phyloP scores from a whole-genome alignment of 2,888 invertebrate genomes.

The Campoletis raptor region DNA sequence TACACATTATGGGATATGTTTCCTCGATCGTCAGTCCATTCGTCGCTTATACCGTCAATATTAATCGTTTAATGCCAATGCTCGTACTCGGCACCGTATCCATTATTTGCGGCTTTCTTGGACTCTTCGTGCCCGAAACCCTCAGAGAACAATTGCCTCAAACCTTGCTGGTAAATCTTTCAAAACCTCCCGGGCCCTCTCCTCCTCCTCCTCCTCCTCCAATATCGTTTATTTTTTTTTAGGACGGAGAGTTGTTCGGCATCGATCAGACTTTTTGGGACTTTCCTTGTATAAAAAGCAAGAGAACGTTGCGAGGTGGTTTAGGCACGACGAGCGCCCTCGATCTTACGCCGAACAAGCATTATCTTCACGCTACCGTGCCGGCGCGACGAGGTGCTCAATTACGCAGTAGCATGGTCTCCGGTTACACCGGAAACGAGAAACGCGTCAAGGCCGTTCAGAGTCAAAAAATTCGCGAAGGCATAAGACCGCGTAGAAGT shows the following conservation, averaged over 20 bases:
- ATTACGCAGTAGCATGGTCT: conserved; percentile 86
- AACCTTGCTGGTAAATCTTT: conserved; percentile 86
- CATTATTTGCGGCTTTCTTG: conserved; percentile 89
- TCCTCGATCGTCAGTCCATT: conserved; percentile 92
- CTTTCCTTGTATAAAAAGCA: conserved; percentile 87
- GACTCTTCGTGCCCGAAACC: conserved; percentile 92
- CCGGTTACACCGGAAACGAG: conserved; percentile 85
- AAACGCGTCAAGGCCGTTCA: conserved; percentile 71
- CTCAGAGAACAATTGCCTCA: conserved; percentile 93
- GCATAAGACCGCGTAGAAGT: conserved; percentile 60
- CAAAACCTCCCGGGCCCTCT: background rate
- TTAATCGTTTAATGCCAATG: conserved; percentile 90
- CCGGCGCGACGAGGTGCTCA: conserved; percentile 87
- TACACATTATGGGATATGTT: conserved; percentile 94
- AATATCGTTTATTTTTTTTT: background rate
- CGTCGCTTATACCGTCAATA: conserved; percentile 91
- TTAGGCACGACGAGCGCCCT: conserved; percentile 32
- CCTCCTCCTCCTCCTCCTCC: too few relatives aligned
- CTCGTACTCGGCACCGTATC: conserved; percentile 91
- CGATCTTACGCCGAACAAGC: conserved; percentile 56
- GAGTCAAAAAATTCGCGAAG: conserved; percentile 45
- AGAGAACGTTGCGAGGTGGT: conserved; percentile 56
- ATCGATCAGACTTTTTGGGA: conserved; percentile 91
- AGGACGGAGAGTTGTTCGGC: conserved; percentile 94
- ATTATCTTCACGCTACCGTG: conserved; percentile 84